Conservation (phyloP, 2,888 invertebrate genomes). For the Tenodera sinensis region DNA sequence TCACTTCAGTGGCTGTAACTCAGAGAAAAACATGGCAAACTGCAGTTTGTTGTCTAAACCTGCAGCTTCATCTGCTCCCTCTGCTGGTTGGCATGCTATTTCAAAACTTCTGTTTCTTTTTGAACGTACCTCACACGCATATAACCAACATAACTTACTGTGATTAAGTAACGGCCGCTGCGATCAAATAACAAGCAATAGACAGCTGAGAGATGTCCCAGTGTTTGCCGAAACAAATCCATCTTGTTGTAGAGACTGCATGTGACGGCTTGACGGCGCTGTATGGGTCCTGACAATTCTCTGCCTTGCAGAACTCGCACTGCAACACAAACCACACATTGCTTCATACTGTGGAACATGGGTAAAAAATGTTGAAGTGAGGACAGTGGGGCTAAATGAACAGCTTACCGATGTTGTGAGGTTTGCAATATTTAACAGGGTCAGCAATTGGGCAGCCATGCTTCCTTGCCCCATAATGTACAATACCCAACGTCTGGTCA, state of each 20-base stretch:
- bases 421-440: conserved; percentile 14
- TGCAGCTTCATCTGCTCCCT: no score
- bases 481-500: neutral
- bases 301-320: conserved; percentile 62
- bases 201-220: conserved; percentile 95
- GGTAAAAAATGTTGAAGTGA: neutral
- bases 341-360: no score
- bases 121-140: no score
- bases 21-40: no score
- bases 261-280: conserved; percentile 55
- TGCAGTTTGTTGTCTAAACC: no score
- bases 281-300: conserved; percentile 64
- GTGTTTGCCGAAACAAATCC: conserved; percentile 71
- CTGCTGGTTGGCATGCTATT: no score
- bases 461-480: conserved; percentile 18
- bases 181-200: conserved; percentile 95
- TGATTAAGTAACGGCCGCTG: conserved; percentile 86
- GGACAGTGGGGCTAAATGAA: neutral
- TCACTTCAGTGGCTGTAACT: no score
- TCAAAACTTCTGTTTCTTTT: no score
- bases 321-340: conserved; percentile 38
- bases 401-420: conserved; percentile 27
- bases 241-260: conserved; percentile 63
- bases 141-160: conserved; percentile 57
- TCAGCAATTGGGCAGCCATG: conserved; percentile 19